Evolutionary conservation across 2,113 vertebrate species (phyloP).

Genomic region (Ptilorrhoa leucosticta): DNA sequence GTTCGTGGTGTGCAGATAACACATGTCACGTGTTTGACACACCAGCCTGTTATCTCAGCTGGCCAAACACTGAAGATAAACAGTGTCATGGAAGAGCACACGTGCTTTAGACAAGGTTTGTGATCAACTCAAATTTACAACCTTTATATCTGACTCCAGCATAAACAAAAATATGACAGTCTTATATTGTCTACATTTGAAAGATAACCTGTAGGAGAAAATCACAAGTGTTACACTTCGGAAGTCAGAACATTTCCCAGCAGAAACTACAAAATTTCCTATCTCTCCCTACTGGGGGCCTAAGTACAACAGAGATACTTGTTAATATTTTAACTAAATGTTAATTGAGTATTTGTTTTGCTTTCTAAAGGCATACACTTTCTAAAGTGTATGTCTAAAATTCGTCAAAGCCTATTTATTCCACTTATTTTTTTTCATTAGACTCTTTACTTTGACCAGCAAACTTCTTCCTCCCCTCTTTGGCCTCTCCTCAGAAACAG

Average conservation of each 20-base stretch:
- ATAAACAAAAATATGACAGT: background rate
- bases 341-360: background rate
- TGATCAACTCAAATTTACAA: constrained; percentile 14
- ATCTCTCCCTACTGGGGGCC: fast-evolving
- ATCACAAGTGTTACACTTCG: background rate
- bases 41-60: constrained; percentile 29
- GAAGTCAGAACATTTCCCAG: background rate
- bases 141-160: background rate
- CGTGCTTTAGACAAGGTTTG: background rate
- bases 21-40: background rate
- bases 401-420: background rate
- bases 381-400: background rate
- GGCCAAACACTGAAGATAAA: constrained; percentile 29
- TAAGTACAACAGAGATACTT: background rate
- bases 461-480: background rate
- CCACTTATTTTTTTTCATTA: background rate
- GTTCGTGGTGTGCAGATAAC: background rate
- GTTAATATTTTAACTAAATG: background rate
- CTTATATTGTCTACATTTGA: background rate
- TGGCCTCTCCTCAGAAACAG: background rate
- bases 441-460: background rate
- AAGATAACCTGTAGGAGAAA: background rate
- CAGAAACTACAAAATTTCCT: background rate
- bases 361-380: background rate
- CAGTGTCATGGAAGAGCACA: background rate